phyloP scores from a whole-genome alignment of 2,113 vertebrate genomes.

The Poicephalus meyeri region DNA sequence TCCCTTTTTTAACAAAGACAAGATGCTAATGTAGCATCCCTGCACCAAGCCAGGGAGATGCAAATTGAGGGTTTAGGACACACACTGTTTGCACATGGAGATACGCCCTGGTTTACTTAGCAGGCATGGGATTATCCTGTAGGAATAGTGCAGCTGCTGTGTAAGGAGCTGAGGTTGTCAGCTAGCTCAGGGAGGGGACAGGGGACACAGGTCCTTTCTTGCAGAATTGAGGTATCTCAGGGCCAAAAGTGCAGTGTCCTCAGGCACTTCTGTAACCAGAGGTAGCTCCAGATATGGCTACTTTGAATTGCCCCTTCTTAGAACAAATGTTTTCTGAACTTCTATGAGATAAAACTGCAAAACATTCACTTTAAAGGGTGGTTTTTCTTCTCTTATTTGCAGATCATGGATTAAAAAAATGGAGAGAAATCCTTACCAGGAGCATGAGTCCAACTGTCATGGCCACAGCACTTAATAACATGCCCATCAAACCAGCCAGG shows the following conservation, averaged over 20 bases:
- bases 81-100: not conserved
- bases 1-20: not conserved
- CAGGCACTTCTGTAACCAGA: not conserved
- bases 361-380: not conserved
- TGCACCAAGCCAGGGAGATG: not conserved
- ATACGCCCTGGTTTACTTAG: not conserved
- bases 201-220: not conserved
- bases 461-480: conserved; percentile 85
- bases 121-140: not conserved
- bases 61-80: not conserved
- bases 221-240: not conserved
- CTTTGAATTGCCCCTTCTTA: not conserved
- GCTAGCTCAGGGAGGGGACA: not conserved
- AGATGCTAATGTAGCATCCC: not conserved
- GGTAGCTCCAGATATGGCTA: not conserved
- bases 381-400: not conserved
- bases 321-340: not conserved
- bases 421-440: conserved; percentile 77
- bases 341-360: not conserved
- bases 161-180: not conserved
- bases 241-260: not conserved
- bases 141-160: not conserved
- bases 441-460: conserved; percentile 89
- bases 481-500: conserved; percentile 86
- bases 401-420: not conserved